phyloP scores from a whole-genome alignment of 2,888 invertebrate species.

The Sturmia bella region DNA sequence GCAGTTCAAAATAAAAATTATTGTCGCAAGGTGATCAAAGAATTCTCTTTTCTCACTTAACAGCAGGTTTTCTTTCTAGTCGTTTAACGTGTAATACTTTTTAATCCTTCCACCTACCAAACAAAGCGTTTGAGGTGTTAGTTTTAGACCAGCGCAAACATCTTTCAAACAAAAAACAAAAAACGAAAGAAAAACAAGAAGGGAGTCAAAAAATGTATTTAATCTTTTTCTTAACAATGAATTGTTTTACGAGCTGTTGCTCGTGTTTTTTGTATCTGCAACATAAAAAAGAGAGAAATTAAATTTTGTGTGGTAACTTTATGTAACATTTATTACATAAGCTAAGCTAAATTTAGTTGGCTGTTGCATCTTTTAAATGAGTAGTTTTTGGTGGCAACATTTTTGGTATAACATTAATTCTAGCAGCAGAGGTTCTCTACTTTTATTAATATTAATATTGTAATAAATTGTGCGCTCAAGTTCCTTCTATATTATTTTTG shows the following conservation, averaged over 20 bases:
- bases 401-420: conserved; percentile 2
- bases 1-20: conserved; percentile 9
- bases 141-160: conserved; percentile 1
- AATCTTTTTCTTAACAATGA: conserved; percentile 45
- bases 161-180: neutral
- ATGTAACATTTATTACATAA: conserved; percentile 40
- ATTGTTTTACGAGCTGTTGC: conserved; percentile 57
- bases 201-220: conserved; percentile 8
- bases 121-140: conserved; percentile 63
- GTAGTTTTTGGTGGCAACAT: conserved; percentile 43
- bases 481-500: no score
- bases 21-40: conserved; percentile 67
- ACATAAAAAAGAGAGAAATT: conserved; percentile 49
- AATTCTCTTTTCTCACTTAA: conserved; percentile 27
- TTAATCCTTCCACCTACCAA: conserved; percentile 70
- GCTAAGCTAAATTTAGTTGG: conserved; percentile 64
- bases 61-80: conserved; percentile 45
- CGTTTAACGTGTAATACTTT: conserved; percentile 55
- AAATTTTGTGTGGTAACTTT: conserved; percentile 28
- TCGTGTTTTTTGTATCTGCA: conserved; percentile 1
- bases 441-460: neutral
- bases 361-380: conserved; percentile 40
- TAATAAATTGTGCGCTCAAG: no score
- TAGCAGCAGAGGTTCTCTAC: conserved; percentile 39
- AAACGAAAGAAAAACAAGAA: conserved; percentile 22